Evolutionary conservation across 2,888 invertebrate genomes (phyloP).

Genomic region (Cephus pygmeus): DNA sequence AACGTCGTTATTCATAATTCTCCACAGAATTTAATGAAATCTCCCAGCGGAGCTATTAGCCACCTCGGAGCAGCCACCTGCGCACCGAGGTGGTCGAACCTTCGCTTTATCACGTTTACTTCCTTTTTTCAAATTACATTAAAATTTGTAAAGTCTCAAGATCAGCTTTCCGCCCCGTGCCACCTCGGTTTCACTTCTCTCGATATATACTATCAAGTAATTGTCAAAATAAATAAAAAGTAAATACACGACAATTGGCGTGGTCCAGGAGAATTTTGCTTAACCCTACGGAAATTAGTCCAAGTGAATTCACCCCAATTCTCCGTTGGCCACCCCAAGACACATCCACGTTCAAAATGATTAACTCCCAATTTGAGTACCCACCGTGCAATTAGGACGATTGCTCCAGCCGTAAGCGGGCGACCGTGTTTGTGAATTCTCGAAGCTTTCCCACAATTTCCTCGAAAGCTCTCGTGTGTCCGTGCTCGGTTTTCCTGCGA

Average conservation of each 20-base stretch:
- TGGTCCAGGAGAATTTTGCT: background rate
- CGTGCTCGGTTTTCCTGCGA: conserved; percentile 23
- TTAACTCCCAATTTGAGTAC: conserved; percentile 42
- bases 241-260: background rate
- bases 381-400: conserved; percentile 45
- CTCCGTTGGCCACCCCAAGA: background rate
- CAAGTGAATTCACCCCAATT: background rate
- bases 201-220: background rate
- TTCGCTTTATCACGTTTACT: background rate
- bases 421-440: background rate
- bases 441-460: conserved; percentile 33
- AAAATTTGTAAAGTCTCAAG: background rate
- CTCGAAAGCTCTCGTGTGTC: conserved; percentile 33
- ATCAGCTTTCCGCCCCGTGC: conserved; percentile 21
- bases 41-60: background rate
- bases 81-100: background rate
- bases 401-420: conserved; percentile 31
- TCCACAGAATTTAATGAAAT: conserved; percentile 25
- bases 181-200: background rate
- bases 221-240: background rate
- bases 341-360: conserved; percentile 43
- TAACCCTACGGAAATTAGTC: background rate
- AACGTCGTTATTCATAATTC: conserved; percentile 37
- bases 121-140: background rate
- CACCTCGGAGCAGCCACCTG: background rate